phyloP scores from a whole-genome alignment of 2,797 vertebrate species.

The Harpagifer antarcticus region DNA sequence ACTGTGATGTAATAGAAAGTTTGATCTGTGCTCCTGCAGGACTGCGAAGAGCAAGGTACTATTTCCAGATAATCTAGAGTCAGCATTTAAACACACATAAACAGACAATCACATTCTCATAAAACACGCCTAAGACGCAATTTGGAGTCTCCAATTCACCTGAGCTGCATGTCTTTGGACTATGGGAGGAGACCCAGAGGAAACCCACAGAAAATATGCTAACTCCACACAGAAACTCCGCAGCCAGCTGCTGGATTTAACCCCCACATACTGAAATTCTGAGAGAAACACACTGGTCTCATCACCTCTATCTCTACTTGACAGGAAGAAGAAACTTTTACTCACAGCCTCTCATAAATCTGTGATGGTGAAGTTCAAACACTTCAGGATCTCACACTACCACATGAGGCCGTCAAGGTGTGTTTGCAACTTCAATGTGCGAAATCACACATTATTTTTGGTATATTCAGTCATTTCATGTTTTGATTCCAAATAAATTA shows the following conservation, averaged over 20 bases:
- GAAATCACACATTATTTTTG: neutral
- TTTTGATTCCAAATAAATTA: constrained; percentile 4
- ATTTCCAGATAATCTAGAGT: neutral
- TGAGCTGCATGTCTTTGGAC: constrained; percentile 15
- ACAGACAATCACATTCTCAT: constrained; percentile 7
- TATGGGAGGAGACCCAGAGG: constrained; percentile 14
- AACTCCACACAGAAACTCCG: neutral
- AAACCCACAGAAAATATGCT: constrained; percentile 19
- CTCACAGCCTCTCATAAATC: constrained; percentile 2
- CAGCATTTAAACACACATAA: neutral
- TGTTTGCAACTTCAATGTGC: constrained; percentile 2
- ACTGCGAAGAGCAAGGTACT: neutral
- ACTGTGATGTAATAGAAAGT: neutral
- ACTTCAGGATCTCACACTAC: neutral
- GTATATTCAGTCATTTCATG: neutral
- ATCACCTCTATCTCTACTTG: neutral
- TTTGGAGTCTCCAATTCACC: constrained; percentile 21
- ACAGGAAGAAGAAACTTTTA: neutral
- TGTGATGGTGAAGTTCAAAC: constrained; percentile 1
- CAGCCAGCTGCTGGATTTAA: constrained; percentile 13
- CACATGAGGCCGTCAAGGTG: neutral
- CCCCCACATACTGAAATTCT: neutral
- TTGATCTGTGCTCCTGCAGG: constrained; percentile 10
- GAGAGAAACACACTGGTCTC: neutral
- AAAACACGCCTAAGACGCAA: neutral